A percentile compares a stretch with the other conserved stretches of the same genome.
These are phyloP conservation scores for Oopsacas minuta DNA, from an alignment of 37 sponge, comb jelly and placozoan species.

Conservation along the genomic window DNA sequence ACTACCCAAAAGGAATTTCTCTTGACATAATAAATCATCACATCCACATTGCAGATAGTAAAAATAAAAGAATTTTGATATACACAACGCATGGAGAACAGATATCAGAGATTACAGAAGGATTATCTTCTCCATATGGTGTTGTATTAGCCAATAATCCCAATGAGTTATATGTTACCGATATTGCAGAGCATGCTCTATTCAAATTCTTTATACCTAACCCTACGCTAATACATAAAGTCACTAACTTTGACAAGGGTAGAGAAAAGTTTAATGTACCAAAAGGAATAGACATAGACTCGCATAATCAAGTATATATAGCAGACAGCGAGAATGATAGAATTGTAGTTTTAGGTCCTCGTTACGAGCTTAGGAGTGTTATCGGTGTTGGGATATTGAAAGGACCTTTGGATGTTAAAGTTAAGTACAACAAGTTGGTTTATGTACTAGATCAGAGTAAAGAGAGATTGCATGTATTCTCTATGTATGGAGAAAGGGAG, in stretches of 20 bases:
- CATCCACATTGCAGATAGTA: neutral
- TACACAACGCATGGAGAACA: neutral
- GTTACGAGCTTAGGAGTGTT: neutral
- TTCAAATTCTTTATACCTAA: neutral
- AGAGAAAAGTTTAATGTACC: neutral
- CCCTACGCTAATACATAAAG: neutral
- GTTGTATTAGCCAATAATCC: neutral
- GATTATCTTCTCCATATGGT: neutral
- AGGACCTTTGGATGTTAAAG: neutral
- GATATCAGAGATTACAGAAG: neutral
- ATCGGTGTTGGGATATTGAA: neutral
- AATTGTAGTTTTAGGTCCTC: neutral
- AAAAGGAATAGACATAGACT: neutral
- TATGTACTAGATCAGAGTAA: neutral
- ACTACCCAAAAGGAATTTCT: neutral
- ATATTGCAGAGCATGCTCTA: neutral
- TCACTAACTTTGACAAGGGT: neutral
- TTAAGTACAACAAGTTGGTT: neutral
- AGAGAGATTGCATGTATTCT: neutral
- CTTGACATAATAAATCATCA: neutral
- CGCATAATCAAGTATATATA: neutral
- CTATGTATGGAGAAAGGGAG: neutral
- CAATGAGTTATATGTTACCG: neutral
- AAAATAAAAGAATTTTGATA: neutral
- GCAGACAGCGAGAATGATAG: neutral